These are phyloP conservation scores for Calycopis cecrops DNA, from an alignment of 1,140 invertebrate species.

Conservation along the genomic window DNA sequence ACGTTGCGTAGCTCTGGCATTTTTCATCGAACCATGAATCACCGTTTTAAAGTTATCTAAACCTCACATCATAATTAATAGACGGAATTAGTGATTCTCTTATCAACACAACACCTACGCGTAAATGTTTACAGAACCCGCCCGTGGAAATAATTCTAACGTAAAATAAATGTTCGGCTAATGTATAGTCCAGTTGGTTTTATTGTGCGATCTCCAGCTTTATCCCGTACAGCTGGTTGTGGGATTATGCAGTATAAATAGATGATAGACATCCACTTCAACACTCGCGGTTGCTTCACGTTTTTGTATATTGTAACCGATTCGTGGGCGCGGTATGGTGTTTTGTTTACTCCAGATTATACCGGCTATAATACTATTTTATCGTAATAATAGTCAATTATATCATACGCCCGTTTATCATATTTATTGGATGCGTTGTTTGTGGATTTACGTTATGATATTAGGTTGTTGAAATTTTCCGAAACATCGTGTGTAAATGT, in stretches of 20 bases:
- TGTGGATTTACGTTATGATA: too few species aligned
- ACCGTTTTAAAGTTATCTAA: constrained; percentile 1
- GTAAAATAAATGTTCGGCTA: constrained; percentile 61
- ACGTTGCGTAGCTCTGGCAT: too few species aligned
- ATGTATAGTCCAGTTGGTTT: constrained; percentile 54
- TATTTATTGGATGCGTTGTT: too few species aligned
- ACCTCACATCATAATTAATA: neutral
- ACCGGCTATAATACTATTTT: neutral
- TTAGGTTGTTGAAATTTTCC: too few species aligned
- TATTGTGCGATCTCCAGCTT: constrained; percentile 57
- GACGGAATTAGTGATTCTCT: constrained; percentile 27
- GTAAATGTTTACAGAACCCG: constrained; percentile 63
- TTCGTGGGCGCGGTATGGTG: neutral
- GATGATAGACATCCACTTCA: constrained; percentile 45
- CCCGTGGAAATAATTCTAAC: constrained; percentile 58
- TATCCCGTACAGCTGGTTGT: constrained; percentile 68
- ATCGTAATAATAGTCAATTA: too few species aligned
- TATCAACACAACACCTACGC: constrained; percentile 53
- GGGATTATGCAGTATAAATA: constrained; percentile 67
- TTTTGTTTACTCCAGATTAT: neutral
- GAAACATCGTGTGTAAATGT: too few species aligned
- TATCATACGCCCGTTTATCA: too few species aligned
- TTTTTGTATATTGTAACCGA: constrained; percentile 39
- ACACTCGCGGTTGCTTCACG: constrained; percentile 27
- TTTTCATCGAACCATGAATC: too few species aligned